phyloP scores from a whole-genome alignment of 2,888 invertebrate genomes.

The Cephalotes varians region DNA sequence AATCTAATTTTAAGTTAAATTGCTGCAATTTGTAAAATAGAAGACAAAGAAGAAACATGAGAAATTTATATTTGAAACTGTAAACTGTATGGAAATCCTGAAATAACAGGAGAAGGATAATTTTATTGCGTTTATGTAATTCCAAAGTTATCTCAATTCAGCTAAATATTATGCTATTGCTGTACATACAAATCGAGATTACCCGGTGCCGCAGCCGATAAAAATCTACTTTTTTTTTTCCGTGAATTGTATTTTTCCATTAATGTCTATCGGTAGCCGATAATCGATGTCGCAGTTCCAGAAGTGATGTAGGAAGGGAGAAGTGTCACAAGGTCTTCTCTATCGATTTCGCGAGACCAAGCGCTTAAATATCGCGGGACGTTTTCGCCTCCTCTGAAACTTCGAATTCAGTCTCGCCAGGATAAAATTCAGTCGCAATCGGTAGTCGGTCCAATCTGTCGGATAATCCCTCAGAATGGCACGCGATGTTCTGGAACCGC shows the following conservation, averaged over 20 bases:
- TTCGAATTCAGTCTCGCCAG: constrained; percentile 45
- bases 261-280: constrained; percentile 26
- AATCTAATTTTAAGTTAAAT: neutral
- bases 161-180: neutral
- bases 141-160: neutral
- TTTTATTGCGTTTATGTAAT: neutral
- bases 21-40: neutral
- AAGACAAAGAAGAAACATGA: neutral
- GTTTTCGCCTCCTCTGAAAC: constrained; percentile 21
- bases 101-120: neutral
- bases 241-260: constrained; percentile 52
- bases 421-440: constrained; percentile 57
- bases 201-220: neutral
- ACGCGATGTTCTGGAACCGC: constrained; percentile 44
- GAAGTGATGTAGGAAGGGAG: constrained; percentile 1
- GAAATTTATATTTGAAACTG: neutral
- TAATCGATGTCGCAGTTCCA: constrained; percentile 36
- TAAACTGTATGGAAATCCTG: neutral
- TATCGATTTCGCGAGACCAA: constrained; percentile 46
- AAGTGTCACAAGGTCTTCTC: constrained; percentile 58
- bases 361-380: constrained; percentile 55
- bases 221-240: constrained; percentile 14
- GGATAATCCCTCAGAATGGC: constrained; percentile 66
- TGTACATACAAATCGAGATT: constrained; percentile 21
- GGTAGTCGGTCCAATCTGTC: constrained; percentile 60